Conservation (phyloP, 2,888 invertebrate species). For the Trachelus troglodyta region DNA sequence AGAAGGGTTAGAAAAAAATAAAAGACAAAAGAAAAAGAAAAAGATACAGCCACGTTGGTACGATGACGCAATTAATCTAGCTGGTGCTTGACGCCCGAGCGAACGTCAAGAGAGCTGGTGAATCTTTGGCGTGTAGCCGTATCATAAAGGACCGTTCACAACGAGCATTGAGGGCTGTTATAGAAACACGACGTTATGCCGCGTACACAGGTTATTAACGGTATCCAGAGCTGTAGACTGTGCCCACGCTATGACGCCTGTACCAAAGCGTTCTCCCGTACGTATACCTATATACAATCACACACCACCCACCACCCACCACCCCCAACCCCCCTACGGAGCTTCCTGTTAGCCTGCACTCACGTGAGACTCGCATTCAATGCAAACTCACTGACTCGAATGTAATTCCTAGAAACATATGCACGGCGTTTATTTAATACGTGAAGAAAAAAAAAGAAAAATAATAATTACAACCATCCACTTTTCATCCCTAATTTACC, state of each 20-base stretch:
- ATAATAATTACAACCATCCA: neutral
- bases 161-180: neutral
- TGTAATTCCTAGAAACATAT: neutral
- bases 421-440: too few relatives aligned
- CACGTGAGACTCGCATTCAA: neutral
- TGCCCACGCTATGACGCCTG: neutral
- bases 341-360: neutral
- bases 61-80: slow-evolving; percentile 39
- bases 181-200: neutral
- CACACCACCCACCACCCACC: neutral
- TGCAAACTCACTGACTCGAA: neutral
- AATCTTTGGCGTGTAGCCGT: neutral
- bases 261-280: neutral
- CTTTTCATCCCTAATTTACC: neutral
- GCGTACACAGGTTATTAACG: neutral
- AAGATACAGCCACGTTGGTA: slow-evolving; percentile 10
- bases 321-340: neutral
- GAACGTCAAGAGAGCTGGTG: slow-evolving; percentile 19
- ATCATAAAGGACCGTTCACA: neutral
- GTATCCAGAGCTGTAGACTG: neutral
- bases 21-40: neutral
- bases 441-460: neutral
- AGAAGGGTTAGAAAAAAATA: neutral
- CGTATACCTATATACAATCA: neutral
- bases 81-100: slow-evolving; percentile 18